Evolutionary conservation across 2,113 vertebrate species (phyloP).

Genomic region (Aptenodytes patagonicus): DNA sequence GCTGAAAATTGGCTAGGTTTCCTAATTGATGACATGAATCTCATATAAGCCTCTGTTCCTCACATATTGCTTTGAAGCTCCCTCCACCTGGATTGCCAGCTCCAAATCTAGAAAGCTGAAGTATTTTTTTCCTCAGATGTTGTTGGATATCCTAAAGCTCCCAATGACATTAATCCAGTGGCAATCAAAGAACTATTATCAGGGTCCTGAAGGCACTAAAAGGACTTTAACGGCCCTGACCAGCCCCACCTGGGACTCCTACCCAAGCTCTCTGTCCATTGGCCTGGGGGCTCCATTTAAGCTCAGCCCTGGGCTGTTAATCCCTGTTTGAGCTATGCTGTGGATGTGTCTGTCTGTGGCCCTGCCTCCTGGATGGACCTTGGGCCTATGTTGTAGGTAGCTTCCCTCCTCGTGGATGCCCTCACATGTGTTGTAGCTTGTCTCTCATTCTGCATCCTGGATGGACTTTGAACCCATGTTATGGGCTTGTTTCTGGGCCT

Average conservation of each 20-base stretch:
- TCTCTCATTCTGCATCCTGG: not conserved
- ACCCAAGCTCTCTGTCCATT: not conserved
- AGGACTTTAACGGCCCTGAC: not conserved
- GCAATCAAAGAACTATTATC: not conserved
- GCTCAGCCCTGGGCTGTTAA: accelerated
- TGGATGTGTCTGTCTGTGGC: accelerated
- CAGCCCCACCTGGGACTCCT: not conserved
- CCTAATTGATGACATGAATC: not conserved
- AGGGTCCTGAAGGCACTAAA: not conserved
- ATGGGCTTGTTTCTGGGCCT: not conserved
- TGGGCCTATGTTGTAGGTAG: not conserved
- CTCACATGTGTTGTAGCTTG: accelerated
- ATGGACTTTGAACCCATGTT: accelerated
- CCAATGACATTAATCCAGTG: not conserved
- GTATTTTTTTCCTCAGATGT: not conserved
- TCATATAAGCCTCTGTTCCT: not conserved
- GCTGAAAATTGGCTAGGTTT: not conserved
- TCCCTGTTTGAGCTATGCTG: accelerated
- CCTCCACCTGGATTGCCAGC: not conserved
- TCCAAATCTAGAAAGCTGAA: not conserved
- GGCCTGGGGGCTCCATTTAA: not conserved
- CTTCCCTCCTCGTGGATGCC: not conserved
- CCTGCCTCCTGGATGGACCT: not conserved
- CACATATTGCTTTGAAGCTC: not conserved
- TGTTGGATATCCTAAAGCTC: not conserved